phyloP scores from a whole-genome alignment of 2,797 vertebrate genomes.

The Zalophus californianus region DNA sequence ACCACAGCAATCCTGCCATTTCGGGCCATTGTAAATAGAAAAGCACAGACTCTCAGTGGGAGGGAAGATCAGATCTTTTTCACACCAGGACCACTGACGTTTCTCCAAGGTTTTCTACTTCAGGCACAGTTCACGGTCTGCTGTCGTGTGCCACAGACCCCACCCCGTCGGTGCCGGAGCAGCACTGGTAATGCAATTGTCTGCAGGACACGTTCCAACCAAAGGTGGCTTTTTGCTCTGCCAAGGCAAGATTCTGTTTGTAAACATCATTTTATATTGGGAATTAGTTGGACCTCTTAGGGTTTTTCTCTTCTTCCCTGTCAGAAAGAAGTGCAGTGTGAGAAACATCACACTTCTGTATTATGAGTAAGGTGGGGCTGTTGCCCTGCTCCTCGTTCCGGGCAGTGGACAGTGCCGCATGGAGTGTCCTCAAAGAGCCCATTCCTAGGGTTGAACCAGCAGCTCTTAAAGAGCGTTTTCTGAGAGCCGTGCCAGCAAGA shows the following conservation, averaged over 20 bases:
- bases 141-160: constrained; percentile 27
- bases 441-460: neutral
- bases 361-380: neutral
- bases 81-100: constrained; percentile 67
- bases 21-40: constrained; percentile 82
- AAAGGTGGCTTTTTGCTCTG: constrained; percentile 61
- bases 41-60: constrained; percentile 75
- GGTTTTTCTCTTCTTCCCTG: constrained; percentile 64
- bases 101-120: constrained; percentile 71
- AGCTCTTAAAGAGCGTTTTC: neutral
- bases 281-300: constrained; percentile 50
- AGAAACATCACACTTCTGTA: constrained; percentile 24
- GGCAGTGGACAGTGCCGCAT: constrained; percentile 58
- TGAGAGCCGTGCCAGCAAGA: constrained; percentile 4
- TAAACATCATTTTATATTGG: constrained; percentile 57
- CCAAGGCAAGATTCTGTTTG: constrained; percentile 63
- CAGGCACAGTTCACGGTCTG: constrained; percentile 53
- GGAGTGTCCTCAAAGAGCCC: constrained; percentile 62
- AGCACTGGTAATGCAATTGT: constrained; percentile 39
- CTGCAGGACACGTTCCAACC: constrained; percentile 61
- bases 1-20: constrained; percentile 78
- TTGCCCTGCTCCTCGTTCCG: constrained; percentile 34
- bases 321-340: constrained; percentile 30
- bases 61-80: constrained; percentile 71
- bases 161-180: constrained; percentile 56